phyloP scores from a whole-genome alignment of 2,113 vertebrate genomes.

The Nestor notabilis region DNA sequence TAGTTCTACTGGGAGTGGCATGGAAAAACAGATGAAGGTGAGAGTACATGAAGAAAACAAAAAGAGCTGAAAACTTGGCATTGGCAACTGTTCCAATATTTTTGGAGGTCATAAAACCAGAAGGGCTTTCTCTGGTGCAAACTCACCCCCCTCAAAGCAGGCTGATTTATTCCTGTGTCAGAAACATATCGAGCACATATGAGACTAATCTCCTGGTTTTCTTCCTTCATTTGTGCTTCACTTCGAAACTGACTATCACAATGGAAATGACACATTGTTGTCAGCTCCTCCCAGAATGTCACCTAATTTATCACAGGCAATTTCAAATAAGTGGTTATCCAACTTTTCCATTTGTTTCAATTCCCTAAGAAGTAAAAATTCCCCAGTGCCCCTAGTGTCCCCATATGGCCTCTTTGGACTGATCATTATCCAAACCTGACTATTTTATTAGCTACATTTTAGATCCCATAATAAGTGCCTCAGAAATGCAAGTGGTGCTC shows the following conservation, averaged over 20 bases:
- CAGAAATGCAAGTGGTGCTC: neutral
- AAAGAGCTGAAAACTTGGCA: neutral
- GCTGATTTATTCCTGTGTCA: neutral
- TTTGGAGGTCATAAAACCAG: neutral
- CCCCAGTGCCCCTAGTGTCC: slow-evolving; percentile 47
- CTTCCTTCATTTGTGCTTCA: neutral
- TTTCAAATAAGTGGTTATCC: slow-evolving; percentile 28
- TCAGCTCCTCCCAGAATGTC: slow-evolving; percentile 28
- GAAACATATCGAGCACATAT: neutral
- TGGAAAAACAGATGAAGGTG: slow-evolving; percentile 47
- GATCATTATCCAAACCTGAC: slow-evolving; percentile 48
- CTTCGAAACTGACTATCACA: slow-evolving; percentile 36
- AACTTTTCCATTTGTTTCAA: slow-evolving; percentile 55
- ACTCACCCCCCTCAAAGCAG: neutral
- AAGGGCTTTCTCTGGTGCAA: neutral
- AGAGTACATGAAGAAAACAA: slow-evolving; percentile 1
- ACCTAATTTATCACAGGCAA: slow-evolving; percentile 48
- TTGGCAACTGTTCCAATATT: neutral
- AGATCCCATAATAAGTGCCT: neutral
- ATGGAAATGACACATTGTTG: slow-evolving; percentile 40
- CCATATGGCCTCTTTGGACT: slow-evolving; percentile 48
- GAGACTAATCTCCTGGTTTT: neutral
- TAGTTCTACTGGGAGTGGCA: neutral
- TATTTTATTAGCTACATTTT: slow-evolving; percentile 62
- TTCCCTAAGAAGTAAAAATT: slow-evolving; percentile 64